Evolutionary conservation across 2,113 vertebrate genomes (phyloP).

Genomic region (Scomber japonicus): DNA sequence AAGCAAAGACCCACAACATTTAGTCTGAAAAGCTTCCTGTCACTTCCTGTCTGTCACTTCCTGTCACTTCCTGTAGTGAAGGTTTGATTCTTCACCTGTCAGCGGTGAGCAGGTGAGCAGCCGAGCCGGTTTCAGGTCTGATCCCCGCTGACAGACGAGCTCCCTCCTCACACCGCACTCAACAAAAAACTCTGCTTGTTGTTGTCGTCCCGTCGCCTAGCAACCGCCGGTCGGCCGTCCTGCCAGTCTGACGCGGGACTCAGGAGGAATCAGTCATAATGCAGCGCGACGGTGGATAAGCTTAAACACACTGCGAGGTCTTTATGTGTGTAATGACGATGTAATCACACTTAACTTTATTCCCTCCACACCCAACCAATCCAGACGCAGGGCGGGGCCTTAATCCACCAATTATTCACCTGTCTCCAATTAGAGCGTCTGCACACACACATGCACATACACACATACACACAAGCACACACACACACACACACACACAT

Average conservation of each 20-base stretch:
- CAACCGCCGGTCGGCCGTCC: slow-evolving; percentile 3
- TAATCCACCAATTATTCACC: slow-evolving; percentile 78
- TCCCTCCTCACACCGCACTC: no score
- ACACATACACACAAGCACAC: neutral
- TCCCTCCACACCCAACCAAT: slow-evolving; percentile 66
- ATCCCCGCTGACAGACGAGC: no score
- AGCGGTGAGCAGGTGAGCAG: no score
- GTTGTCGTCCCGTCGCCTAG: slow-evolving; percentile 49
- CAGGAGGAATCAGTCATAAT: slow-evolving; percentile 37
- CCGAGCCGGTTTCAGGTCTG: no score
- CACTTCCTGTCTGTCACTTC: no score
- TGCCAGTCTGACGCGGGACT: slow-evolving; percentile 50
- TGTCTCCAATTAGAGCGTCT: slow-evolving; percentile 63
- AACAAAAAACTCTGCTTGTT: no score
- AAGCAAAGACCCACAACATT: no score
- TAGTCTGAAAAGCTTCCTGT: no score
- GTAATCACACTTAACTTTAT: slow-evolving; percentile 58
- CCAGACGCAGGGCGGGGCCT: slow-evolving; percentile 70
- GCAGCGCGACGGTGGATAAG: slow-evolving; percentile 25
- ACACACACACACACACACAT: no score
- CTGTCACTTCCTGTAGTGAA: no score
- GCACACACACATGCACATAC: slow-evolving; percentile 37
- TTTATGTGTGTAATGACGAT: slow-evolving; percentile 46
- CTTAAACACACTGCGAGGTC: slow-evolving; percentile 53
- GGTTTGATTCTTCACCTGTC: no score